Conservation (phyloP, 53 echinoderm and acorn worm genomes). For the Hippasteria phrygiana region DNA sequence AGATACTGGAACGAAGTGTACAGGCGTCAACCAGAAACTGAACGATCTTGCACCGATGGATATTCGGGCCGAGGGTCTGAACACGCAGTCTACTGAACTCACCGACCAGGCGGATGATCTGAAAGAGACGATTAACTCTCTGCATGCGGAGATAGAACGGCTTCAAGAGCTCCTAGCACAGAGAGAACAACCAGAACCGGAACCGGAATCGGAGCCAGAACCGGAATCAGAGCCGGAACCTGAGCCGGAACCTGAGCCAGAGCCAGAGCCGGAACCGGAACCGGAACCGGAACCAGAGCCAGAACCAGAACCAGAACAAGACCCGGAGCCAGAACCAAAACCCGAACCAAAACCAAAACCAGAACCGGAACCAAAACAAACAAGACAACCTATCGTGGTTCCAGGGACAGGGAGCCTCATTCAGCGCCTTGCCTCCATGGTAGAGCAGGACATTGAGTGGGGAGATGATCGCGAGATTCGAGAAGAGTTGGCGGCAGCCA, state of each 20-base stretch:
- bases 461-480: constrained; percentile 1
- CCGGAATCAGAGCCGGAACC: not conserved
- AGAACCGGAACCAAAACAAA: not conserved
- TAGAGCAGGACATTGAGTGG: constrained; percentile 10
- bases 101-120: constrained; percentile 7
- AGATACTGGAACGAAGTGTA: not conserved
- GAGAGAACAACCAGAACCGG: not conserved
- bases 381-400: not conserved
- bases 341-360: not conserved
- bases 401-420: not conserved
- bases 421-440: constrained; percentile 6
- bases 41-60: constrained; percentile 24
- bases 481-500: not conserved
- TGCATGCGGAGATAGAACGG: constrained; percentile 1
- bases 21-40: not conserved
- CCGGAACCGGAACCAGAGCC: constrained; percentile 11
- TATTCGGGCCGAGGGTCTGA: not conserved
- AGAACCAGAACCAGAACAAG: not conserved
- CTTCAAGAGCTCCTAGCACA: constrained; percentile 1
- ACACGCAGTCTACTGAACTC: constrained; percentile 16
- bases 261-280: constrained; percentile 2
- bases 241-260: not conserved
- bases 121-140: constrained; percentile 1
- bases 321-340: constrained; percentile 15
- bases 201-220: not conserved